A percentile compares a stretch with the other conserved stretches of the same genome.
These are phyloP conservation scores for Phyllostomus discolor DNA, from an alignment of 2,113 vertebrate species.

Conservation along the genomic window DNA sequence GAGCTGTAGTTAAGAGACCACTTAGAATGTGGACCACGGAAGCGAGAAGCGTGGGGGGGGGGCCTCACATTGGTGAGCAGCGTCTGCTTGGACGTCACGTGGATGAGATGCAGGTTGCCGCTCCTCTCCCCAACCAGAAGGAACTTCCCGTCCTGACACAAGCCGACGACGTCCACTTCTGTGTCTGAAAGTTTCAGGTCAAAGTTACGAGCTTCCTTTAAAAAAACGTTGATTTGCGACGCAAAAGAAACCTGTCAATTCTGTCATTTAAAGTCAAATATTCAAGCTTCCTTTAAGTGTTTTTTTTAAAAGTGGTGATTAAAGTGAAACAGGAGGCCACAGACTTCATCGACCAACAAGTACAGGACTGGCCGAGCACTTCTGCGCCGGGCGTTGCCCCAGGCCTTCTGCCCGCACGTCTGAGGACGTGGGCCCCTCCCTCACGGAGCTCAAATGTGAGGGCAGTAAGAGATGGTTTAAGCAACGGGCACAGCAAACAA, in stretches of 20 bases:
- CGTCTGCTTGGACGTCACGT: slow-evolving; percentile 89
- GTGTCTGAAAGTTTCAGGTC: slow-evolving; percentile 83
- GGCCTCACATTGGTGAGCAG: slow-evolving; percentile 88
- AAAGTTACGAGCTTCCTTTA: not conserved
- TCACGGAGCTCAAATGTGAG: not conserved
- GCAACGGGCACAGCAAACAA: not conserved
- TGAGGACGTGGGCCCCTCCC: not conserved
- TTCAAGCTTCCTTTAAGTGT: not conserved
- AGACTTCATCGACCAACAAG: not conserved
- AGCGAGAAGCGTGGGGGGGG: not conserved
- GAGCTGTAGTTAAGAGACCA: not conserved
- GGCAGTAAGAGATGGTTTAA: not conserved
- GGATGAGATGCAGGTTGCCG: slow-evolving; percentile 92
- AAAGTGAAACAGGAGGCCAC: not conserved
- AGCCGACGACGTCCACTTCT: slow-evolving; percentile 88
- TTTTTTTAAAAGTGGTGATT: not conserved
- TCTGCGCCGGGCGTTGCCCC: not conserved
- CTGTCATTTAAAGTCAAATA: not conserved
- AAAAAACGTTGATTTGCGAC: not conserved
- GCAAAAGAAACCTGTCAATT: not conserved
- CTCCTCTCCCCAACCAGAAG: slow-evolving; percentile 94
- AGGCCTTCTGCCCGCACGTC: not conserved
- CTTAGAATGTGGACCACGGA: slow-evolving; percentile 13
- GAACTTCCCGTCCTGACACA: slow-evolving; percentile 90
- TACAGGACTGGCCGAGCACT: not conserved